Base-by-base conservation (phyloP, 2,797 vertebrate genomes). In the Epinephelus awoara region DNA sequence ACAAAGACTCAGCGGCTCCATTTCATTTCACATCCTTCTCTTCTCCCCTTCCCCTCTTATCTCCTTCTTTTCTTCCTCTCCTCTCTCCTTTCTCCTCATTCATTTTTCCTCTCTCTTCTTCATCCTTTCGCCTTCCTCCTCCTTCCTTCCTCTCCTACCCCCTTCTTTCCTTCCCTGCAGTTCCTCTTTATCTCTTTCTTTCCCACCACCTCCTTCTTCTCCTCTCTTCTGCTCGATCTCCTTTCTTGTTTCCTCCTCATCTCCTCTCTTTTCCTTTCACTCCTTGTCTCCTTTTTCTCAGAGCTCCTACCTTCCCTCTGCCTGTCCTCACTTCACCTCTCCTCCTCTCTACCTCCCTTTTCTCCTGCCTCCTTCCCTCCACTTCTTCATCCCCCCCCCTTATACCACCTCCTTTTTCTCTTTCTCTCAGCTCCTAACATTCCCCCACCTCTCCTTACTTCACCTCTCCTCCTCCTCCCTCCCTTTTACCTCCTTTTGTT, bases 1-100 rank as follows among this genome's bases (percentile, higher is more conserved):
- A 72, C 23, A 63, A 55, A 65, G 44, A 27, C 29, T 42, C 10
- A 44, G 23, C 56, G 11, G 57, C 55, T 67, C 23, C 55, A 6
- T 57, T 78, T 69, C 56, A 61, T 72, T 50, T 46, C 27, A 5
- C 11, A 9, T 54, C 23, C 27, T 13, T 17, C 6, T 25, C 4
- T 40, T 18, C 8, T 52, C 10, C 27, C 12, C n/a, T 23, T 11
- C 23, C 12, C 64, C 25, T 1, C n/a, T 27, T 5, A 10, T 4
- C 8, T 40, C 44, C 18, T 25, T 6, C 40, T 19, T 40, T 44
- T 3, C n/a, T 49, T n/a, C 10, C 25, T n/a, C 17, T 55, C 57
- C n/a, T 21, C 21, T 25, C 15, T 9, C n/a, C 13, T 10, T 14
- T 23, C 13, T 38, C 14, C 15, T 12, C 23, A 11, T 17, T 6